These are phyloP conservation scores for Cerceris ruficornis DNA, from an alignment of 2,888 invertebrate genomes.

Conservation along the genomic window DNA sequence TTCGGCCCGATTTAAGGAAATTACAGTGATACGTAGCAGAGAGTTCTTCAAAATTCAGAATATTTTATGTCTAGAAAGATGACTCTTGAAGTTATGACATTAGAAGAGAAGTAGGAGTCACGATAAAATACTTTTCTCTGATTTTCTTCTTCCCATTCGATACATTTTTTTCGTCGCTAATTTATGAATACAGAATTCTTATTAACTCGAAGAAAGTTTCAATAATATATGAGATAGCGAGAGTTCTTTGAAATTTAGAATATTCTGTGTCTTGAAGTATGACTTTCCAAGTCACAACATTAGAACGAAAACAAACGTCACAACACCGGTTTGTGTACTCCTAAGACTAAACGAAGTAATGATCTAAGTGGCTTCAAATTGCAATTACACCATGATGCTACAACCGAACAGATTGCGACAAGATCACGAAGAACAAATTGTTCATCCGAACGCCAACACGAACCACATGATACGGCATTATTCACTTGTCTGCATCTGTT, in stretches of 20 bases:
- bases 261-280: no score
- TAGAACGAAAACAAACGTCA: no score
- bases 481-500: conserved; percentile 74
- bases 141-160: background rate
- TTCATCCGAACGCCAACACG: conserved; percentile 55
- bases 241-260: no score
- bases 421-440: conserved; percentile 63
- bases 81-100: background rate
- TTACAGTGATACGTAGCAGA: no score
- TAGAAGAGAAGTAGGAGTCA: background rate
- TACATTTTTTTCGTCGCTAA: background rate
- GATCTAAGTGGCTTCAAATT: background rate
- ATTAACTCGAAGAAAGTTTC: background rate
- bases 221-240: no score
- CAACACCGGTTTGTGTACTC: no score
- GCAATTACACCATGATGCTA: conserved; percentile 22
- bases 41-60: no score
- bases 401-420: conserved; percentile 50
- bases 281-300: no score
- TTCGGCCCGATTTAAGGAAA: no score
- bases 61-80: no score
- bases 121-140: background rate
- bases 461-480: conserved; percentile 66
- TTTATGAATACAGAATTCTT: background rate
- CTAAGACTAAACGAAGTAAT: background rate